Base-by-base conservation (phyloP, 2,888 invertebrate species). In the Macrophya annulata region DNA sequence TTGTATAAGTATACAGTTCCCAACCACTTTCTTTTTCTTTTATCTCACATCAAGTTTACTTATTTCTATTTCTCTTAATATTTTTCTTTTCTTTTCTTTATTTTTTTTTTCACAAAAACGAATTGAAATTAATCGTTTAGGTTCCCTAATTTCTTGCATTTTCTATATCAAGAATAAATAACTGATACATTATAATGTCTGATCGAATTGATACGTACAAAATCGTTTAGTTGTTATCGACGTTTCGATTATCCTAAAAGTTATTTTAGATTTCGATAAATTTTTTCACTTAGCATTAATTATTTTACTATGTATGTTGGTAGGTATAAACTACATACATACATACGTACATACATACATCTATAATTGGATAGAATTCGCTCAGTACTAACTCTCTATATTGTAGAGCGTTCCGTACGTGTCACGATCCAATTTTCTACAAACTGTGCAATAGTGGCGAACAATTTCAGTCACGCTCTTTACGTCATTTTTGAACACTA, bases 391-490 rank as follows among this genome's bases (percentile, higher is more conserved):
- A 62, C 62, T 62, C 62, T 37, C 25, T 68, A 37, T 68, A 31
- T 15, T 6, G 37, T 25, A 68, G 5, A 68, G 10, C 68, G 10
- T 68, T 74, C 45, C 8, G 74, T 77, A 48, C 51, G 77, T 77
- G 77, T 77, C 77, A 77, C 48, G 77, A 77, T 77, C 77, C 77
- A 62, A 81, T 81, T 62, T 62, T 81, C 81, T 81, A 40, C 25
- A 37, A 51, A 51, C 55, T 37, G 40, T 79, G 31, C 15, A 74
- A 81, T 25, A 21, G 81, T 31, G 43, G 15, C 40, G 43, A 15
- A 10, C n/a, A 15, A 51, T 51, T 51, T 31, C 31, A 55, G 77
- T 51, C 31, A 51, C 51, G 77, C 51, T 15, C 55, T 0, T 37
- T 31, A 9, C 51, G 77, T 51, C 74, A 74, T 48, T 77, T 77